Evolutionary conservation across 2,888 invertebrate genomes (phyloP), one percentile per base, ranked within the genome.

Genomic region (Agrotis ipsilon): DNA sequence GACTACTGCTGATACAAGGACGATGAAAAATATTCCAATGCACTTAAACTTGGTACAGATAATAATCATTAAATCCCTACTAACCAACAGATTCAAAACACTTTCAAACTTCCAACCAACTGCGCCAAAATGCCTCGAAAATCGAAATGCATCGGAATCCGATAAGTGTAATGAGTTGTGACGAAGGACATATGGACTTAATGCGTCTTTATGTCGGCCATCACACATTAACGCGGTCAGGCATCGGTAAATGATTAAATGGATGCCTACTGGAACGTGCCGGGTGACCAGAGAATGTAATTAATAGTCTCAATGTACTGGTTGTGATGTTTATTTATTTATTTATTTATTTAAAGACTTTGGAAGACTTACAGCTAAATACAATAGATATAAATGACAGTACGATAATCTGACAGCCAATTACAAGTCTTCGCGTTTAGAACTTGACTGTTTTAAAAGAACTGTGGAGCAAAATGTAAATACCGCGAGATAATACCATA

Each of bases 171-270:
- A 75, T 75, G 80, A 75, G 55, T 62, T 63, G 70, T 55, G 49
- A 45, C 76, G 55, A 45, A 60, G 71, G 60, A 32, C 59, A 67
- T 63, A 4, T 60, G 62, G 51, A 51, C 32, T 59, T 70, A 75
- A 78, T 75, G 65, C 62, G 48, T 60, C 78, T 80, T 71, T 80
- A 78, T 63, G 58, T 55, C 21, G 19, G 46, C 58, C 52, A 65
- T 78, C 65, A 70, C 61, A 62, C 61, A 54, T 62, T 80, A 70
- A 71, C 49, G 71, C 59, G 76, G 65, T 75, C 65, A 62, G 54
- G 24, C 58, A 51, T 55, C 60, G 64, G 43, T 80, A 71, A 72
- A 75, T 80, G 32, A 70, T 75, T 76, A 76, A 78, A 76, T 67
- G 63, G 55, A 51, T 58, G 64, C 45, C 49, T 24, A 19, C 24